A percentile compares a stretch with the other conserved stretches of the same genome.
Evolutionary conservation across 2,888 invertebrate genomes (phyloP).

Genomic region (Fragum sueziense): DNA sequence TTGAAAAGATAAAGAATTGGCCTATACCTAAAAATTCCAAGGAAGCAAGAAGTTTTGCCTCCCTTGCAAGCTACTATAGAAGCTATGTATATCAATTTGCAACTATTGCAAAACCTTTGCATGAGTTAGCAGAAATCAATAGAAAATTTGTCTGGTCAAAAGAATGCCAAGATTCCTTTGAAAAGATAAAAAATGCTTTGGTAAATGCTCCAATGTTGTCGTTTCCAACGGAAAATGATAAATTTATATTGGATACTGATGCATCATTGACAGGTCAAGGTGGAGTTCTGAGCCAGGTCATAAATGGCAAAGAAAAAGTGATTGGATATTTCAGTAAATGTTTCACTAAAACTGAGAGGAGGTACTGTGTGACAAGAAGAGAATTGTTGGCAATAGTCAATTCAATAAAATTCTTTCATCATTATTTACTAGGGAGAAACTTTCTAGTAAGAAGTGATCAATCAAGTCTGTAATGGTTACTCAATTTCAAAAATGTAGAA

Average conservation of each 20-base stretch:
- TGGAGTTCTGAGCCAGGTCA: constrained; percentile 28
- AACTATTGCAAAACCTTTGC: constrained; percentile 35
- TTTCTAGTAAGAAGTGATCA: constrained; percentile 42
- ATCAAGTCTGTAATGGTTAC: constrained; percentile 30
- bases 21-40: constrained; percentile 23
- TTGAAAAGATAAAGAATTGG: constrained; percentile 30
- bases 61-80: constrained; percentile 35
- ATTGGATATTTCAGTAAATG: constrained; percentile 36
- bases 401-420: constrained; percentile 33
- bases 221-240: constrained; percentile 20
- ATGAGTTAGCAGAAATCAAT: constrained; percentile 33
- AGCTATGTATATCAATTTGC: constrained; percentile 38
- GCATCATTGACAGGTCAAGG: constrained; percentile 20
- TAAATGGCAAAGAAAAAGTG: constrained; percentile 30
- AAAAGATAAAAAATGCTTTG: constrained; percentile 17
- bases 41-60: constrained; percentile 36
- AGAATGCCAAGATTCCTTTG: constrained; percentile 31
- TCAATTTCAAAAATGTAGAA: constrained; percentile 51
- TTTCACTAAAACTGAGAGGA: constrained; percentile 30
- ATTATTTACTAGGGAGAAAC: constrained; percentile 31
- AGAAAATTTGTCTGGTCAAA: constrained; percentile 31
- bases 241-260: constrained; percentile 39
- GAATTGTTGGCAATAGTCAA: constrained; percentile 32
- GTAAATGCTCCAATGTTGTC: constrained; percentile 25
- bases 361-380: constrained; percentile 41